These are phyloP conservation scores for Ailuropoda melanoleuca DNA, from an alignment of 2,113 vertebrate species.

Conservation along the genomic window DNA sequence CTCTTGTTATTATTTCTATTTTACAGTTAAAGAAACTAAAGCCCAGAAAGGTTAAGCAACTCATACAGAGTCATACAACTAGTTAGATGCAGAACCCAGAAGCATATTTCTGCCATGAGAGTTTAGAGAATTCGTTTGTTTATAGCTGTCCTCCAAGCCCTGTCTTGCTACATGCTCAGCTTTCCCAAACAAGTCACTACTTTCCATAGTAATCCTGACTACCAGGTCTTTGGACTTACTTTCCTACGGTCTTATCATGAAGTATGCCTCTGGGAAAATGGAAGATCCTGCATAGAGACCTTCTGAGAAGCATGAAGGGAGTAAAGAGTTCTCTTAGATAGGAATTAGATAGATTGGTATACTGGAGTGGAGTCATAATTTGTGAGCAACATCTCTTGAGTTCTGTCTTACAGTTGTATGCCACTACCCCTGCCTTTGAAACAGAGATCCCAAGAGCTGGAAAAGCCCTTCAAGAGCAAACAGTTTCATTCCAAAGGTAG, in stretches of 20 bases:
- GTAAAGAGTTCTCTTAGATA: not conserved
- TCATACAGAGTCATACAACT: not conserved
- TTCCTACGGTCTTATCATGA: not conserved
- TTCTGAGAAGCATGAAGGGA: not conserved
- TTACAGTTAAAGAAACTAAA: slow-evolving; percentile 31
- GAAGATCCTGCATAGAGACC: not conserved
- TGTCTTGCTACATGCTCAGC: not conserved
- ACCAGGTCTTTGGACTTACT: not conserved
- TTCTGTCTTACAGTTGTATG: slow-evolving; percentile 11
- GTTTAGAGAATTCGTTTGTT: not conserved
- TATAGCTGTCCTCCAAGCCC: not conserved
- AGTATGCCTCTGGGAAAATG: not conserved
- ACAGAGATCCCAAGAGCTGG: not conserved
- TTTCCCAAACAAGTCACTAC: not conserved
- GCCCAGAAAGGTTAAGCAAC: not conserved
- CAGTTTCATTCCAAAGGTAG: not conserved
- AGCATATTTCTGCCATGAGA: not conserved
- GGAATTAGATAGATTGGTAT: not conserved
- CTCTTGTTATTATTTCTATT: slow-evolving; percentile 27
- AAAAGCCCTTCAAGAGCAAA: not conserved
- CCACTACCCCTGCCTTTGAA: not conserved
- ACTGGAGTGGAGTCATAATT: not conserved
- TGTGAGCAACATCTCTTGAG: not conserved
- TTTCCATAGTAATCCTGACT: not conserved
- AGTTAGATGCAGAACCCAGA: not conserved